Percentiles rank a stretch among this genome's conserved stretches.
phyloP scores from a whole-genome alignment of 2,888 invertebrate genomes.

The Agriopis marginaria region DNA sequence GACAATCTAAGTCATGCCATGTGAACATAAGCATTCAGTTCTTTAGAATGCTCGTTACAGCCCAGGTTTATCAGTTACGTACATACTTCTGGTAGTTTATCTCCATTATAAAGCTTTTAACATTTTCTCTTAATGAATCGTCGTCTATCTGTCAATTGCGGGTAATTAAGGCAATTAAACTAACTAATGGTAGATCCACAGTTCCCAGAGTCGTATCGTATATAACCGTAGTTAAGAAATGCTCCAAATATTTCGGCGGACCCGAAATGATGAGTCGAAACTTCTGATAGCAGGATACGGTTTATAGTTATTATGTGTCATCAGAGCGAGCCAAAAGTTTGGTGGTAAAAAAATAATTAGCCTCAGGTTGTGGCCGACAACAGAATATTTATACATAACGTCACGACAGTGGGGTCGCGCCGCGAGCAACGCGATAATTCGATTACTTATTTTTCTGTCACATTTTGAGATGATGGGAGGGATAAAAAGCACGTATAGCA shows the following conservation, averaged over 20 bases:
- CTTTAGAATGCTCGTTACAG: too few species aligned
- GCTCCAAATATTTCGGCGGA: slow-evolving; percentile 27
- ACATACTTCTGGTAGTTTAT: slow-evolving; percentile 1
- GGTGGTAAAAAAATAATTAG: slow-evolving; percentile 74
- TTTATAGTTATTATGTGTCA: slow-evolving; percentile 74
- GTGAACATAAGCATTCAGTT: too few species aligned
- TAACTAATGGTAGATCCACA: slow-evolving; percentile 12
- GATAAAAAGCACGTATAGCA: too few species aligned
- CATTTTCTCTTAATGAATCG: slow-evolving; percentile 17
- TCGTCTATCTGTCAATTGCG: slow-evolving; percentile 23
- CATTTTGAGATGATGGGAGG: too few species aligned
- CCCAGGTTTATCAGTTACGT: background rate
- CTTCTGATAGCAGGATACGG: slow-evolving; percentile 28
- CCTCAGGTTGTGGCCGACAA: slow-evolving; percentile 49
- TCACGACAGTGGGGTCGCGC: background rate
- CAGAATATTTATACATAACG: slow-evolving; percentile 6
- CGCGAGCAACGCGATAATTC: too few species aligned
- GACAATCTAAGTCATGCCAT: too few species aligned
- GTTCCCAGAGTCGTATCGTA: slow-evolving; percentile 10
- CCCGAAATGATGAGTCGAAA: slow-evolving; percentile 18
- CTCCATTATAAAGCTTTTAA: slow-evolving; percentile 31
- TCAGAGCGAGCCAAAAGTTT: slow-evolving; percentile 67
- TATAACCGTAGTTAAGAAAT: slow-evolving; percentile 3
- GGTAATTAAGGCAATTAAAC: slow-evolving; percentile 22
- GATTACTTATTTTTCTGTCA: too few species aligned